These are phyloP conservation scores for Amblyopsis hoosieri DNA, from an alignment of 2,797 vertebrate species.

Conservation along the genomic window DNA sequence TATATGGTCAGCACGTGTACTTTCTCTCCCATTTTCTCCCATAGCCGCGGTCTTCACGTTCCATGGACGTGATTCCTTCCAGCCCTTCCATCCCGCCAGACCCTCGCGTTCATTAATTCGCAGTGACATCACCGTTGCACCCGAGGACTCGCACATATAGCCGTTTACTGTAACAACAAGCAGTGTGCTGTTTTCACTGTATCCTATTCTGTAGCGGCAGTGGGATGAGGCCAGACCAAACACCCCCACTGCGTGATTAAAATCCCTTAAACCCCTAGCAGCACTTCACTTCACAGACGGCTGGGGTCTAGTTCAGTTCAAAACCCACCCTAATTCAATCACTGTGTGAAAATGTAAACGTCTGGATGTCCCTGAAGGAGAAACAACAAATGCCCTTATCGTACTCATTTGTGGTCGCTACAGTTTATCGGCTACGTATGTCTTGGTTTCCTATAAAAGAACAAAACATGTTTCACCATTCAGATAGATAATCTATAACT, in stretches of 20 bases:
- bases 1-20: no score
- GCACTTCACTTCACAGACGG: conserved; percentile 34
- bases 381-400: conserved; percentile 45
- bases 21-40: no score
- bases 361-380: conserved; percentile 63
- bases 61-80: no score
- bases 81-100: conserved; percentile 14
- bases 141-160: conserved; percentile 45
- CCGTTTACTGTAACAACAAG: conserved; percentile 68
- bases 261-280: conserved; percentile 61
- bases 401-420: no score
- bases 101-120: conserved; percentile 19
- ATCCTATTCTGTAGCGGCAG: conserved; percentile 60
- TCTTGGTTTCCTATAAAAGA: background rate
- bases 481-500: background rate
- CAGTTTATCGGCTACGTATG: no score
- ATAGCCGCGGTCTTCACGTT: no score
- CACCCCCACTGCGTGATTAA: conserved; percentile 61
- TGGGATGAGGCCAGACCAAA: conserved; percentile 58
- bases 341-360: conserved; percentile 77
- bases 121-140: conserved; percentile 54
- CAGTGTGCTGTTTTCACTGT: conserved; percentile 57
- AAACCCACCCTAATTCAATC: conserved; percentile 75
- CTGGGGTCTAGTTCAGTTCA: conserved; percentile 53
- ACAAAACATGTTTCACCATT: background rate